phyloP scores from a whole-genome alignment of 37 sponge, comb jelly and placozoan genomes.

The Geodia barretti region DNA sequence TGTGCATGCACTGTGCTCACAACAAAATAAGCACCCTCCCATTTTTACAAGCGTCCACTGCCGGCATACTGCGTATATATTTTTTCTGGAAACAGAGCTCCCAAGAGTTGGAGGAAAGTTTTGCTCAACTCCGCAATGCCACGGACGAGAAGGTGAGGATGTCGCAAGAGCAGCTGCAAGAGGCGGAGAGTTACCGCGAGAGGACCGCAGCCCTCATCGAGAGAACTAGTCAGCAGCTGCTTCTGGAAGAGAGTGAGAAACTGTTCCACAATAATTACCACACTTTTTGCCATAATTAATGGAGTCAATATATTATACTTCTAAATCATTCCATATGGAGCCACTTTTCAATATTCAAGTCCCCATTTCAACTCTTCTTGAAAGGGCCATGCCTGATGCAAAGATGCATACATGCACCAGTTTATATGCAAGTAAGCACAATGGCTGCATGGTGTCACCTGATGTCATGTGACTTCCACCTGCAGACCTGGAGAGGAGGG shows the following conservation, averaged over 20 bases:
- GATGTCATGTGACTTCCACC: background rate
- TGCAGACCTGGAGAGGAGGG: constrained; percentile 20
- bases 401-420: no score
- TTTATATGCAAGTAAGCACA: no score
- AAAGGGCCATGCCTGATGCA: no score
- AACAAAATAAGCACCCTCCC: background rate
- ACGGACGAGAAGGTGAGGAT: background rate
- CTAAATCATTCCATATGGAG: background rate
- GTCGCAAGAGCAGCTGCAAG: constrained; percentile 17
- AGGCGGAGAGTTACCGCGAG: background rate
- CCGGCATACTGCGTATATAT: no score
- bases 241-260: constrained; percentile 23
- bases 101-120: background rate
- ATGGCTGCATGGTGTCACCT: no score
- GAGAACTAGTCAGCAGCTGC: constrained; percentile 18
- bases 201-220: constrained; percentile 7
- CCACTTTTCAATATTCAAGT: no score
- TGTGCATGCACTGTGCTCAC: no score
- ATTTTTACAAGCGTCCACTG: background rate
- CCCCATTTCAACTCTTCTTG: no score
- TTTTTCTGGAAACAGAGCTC: no score
- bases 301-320: background rate
- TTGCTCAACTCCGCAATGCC: background rate
- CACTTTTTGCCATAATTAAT: background rate
- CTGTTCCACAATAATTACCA: no score